phyloP scores from a whole-genome alignment of 2,888 invertebrate species.

The Cabera pusaria region DNA sequence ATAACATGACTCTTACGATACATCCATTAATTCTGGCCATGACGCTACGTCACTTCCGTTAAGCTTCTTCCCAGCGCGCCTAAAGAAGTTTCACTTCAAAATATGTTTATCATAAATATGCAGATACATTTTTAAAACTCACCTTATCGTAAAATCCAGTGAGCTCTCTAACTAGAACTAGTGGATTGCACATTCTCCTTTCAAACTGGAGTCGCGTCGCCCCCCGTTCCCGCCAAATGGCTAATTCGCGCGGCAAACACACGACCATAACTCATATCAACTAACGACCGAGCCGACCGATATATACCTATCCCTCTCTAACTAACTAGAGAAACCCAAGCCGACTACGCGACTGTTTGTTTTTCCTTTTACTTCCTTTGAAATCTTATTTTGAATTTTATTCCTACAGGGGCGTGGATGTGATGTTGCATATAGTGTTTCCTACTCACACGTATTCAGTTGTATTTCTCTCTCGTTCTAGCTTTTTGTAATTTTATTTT shows the following conservation, averaged over 20 bases:
- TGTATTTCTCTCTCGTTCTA: constrained; percentile 60
- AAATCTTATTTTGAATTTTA: constrained; percentile 83
- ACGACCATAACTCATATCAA: constrained; percentile 80
- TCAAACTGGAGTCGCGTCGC: constrained; percentile 44
- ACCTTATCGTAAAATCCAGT: constrained; percentile 3
- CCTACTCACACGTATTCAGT: constrained; percentile 65
- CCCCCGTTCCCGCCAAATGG: constrained; percentile 74
- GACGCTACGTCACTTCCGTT: too few species aligned
- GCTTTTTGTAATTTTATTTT: constrained; percentile 82
- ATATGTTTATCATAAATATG: too few species aligned
- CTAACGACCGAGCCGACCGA: constrained; percentile 59
- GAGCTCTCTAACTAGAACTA: constrained; percentile 9
- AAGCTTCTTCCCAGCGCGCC: too few species aligned
- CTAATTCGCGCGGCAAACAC: constrained; percentile 79
- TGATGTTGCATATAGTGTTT: constrained; percentile 83
- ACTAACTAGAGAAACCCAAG: constrained; percentile 72
- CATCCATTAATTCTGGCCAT: too few species aligned
- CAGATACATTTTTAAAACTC: neutral
- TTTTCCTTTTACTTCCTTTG: constrained; percentile 80
- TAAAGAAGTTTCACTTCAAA: too few species aligned
- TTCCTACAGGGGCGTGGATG: constrained; percentile 82
- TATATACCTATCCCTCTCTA: constrained; percentile 66
- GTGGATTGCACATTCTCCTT: constrained; percentile 26
- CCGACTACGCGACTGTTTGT: constrained; percentile 58
- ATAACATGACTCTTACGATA: too few species aligned